phyloP scores from a whole-genome alignment of 2,888 invertebrate genomes.

The Agrotis exclamationis region DNA sequence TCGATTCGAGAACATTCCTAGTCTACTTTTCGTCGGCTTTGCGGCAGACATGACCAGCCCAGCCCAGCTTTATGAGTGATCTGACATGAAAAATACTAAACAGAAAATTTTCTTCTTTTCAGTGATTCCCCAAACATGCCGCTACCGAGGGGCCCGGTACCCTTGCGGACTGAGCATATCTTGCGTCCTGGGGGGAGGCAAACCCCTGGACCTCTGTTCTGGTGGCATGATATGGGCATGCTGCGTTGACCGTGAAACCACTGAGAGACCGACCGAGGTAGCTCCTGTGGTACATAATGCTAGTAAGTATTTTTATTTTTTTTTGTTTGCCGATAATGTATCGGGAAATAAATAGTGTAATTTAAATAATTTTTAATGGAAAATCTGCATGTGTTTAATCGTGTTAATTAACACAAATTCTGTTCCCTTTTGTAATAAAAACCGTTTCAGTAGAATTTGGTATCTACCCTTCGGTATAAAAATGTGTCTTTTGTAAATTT shows the following conservation, averaged over 20 bases:
- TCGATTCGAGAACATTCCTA: no score
- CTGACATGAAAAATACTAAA: neutral
- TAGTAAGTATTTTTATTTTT: conserved; percentile 93
- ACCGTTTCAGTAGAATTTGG: conserved; percentile 23
- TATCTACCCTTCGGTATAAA: neutral
- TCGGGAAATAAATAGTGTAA: conserved; percentile 8
- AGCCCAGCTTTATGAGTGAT: no score
- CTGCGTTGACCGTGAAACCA: conserved; percentile 95
- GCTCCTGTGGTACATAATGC: conserved; percentile 95
- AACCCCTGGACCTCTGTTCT: conserved; percentile 97
- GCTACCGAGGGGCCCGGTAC: conserved; percentile 96
- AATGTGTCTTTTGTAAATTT: conserved; percentile 26
- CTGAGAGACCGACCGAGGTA: conserved; percentile 90
- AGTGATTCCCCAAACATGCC: conserved; percentile 97
- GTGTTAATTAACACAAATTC: neutral
- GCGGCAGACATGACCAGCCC: no score
- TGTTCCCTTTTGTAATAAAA: conserved; percentile 22
- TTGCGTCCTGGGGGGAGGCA: conserved; percentile 96
- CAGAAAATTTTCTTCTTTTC: conserved; percentile 77
- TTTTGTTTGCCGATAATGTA: neutral
- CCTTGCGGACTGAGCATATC: conserved; percentile 97
- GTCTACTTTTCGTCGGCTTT: no score
- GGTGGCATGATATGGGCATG: conserved; percentile 99
- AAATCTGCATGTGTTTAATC: conserved; percentile 26
- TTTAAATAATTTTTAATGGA: neutral